Percentiles rank a stretch among this genome's conserved stretches.
These are phyloP conservation scores for Chondrosia reniformis DNA, from an alignment of 37 sponge, comb jelly and placozoan species.

Conservation along the genomic window DNA sequence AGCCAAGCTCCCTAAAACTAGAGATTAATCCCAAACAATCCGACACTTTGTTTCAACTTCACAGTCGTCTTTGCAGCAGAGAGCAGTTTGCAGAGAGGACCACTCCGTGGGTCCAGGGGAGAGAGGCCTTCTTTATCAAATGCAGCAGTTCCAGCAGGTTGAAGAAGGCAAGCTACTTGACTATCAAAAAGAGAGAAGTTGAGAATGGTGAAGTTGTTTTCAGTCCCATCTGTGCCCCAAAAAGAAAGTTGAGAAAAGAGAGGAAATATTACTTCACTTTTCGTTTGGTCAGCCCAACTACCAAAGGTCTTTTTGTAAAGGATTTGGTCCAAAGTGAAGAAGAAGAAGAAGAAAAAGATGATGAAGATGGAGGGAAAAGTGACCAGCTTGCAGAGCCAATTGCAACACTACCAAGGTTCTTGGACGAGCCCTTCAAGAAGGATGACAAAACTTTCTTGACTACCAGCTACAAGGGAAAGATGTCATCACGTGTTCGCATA, in stretches of 20 bases:
- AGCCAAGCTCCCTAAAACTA: slow-evolving; percentile 23
- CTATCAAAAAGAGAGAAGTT: background rate
- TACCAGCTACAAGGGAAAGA: too few species aligned
- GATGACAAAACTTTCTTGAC: too few species aligned
- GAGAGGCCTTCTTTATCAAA: slow-evolving; percentile 36
- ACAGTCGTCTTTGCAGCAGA: background rate
- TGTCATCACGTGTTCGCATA: too few species aligned
- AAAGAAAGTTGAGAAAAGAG: background rate
- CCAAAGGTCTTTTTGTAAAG: background rate
- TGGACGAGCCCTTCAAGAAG: too few species aligned
- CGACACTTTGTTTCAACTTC: slow-evolving; percentile 6
- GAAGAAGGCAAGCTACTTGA: slow-evolving; percentile 21
- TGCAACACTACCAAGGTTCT: too few species aligned
- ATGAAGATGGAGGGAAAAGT: background rate
- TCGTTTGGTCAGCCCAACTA: background rate
- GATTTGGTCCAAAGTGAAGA: background rate
- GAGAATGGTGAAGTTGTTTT: background rate
- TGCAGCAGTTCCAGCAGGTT: slow-evolving; percentile 16
- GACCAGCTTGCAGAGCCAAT: too few species aligned
- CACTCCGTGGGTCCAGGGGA: slow-evolving; percentile 14
- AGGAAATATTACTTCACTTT: background rate
- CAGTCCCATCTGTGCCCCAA: background rate
- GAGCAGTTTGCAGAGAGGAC: background rate
- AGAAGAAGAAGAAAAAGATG: background rate
- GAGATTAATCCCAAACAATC: background rate